Conservation (phyloP, 2,797 vertebrate genomes). For the Argya squamiceps region DNA sequence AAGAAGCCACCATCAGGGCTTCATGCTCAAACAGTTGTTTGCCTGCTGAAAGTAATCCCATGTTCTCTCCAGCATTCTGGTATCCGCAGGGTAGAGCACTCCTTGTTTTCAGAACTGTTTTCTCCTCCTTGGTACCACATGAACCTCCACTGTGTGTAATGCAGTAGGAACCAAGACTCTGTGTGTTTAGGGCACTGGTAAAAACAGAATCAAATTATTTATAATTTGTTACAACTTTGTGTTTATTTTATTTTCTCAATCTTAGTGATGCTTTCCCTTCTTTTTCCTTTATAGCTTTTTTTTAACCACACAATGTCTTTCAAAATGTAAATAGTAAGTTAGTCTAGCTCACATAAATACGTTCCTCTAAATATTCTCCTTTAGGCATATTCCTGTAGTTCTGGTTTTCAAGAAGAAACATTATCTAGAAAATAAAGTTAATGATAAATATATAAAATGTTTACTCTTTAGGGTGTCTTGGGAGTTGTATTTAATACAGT, state of each 20-base stretch:
- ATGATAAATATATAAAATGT: neutral
- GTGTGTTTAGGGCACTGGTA: neutral
- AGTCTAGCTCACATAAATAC: neutral
- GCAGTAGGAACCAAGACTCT: neutral
- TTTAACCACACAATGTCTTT: neutral
- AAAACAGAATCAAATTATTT: neutral
- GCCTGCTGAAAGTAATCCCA: neutral
- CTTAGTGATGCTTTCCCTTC: neutral
- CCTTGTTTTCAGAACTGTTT: neutral
- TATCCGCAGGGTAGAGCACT: neutral
- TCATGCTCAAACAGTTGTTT: neutral
- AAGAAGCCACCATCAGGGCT: neutral
- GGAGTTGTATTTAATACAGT: neutral
- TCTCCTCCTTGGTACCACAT: neutral
- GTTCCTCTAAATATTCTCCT: neutral
- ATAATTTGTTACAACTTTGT: neutral
- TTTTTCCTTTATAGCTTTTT: neutral
- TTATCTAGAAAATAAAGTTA: conserved; percentile 3
- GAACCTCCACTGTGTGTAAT: neutral
- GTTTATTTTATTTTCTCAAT: neutral
- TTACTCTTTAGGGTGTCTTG: neutral
- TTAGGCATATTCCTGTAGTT: neutral
- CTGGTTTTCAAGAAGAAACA: neutral
- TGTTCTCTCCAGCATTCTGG: neutral
- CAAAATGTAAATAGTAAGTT: neutral